Base-by-base conservation (phyloP, 2,888 invertebrate species). In the Andrena fulva region DNA sequence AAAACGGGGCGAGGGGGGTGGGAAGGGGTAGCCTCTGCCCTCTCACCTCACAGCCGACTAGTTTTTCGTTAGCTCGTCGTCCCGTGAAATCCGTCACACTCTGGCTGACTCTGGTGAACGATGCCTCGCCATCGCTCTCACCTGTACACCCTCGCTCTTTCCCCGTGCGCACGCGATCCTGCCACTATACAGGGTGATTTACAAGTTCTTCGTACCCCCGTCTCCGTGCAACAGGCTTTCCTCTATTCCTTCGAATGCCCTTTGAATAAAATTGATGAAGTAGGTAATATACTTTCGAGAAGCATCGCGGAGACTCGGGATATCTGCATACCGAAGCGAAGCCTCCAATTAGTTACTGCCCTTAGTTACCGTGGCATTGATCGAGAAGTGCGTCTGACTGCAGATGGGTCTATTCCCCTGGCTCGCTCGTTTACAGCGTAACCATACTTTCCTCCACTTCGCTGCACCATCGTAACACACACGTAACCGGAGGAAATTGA, bases 1-100 rank as follows among this genome's bases (percentile, higher is more conserved):
- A 12, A 60, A 72, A 78, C 66, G 56, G 42, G 59, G 20, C 29
- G 81, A 62, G 20, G 31, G 72, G 66, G 42, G 54, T 12, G 54
- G 8, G 10, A 79, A 72, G 66, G 73, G 72, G 67, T 82, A 86
- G 89, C 87, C 87, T 90, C 88, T 90, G 90, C 90, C 89, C 90
- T 91, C 90, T 90, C 91, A 89, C 89, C 90, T 92, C 90, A 92
- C 92, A 92, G 90, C 91, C 91, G 92, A 92, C 91, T 92, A 92
- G 92, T 92, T 92, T 92, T 92, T 92, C 92, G 92, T 92, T 92
- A 92, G 92, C 91, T 91, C 91, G 91, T 87, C 91, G 90, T 92
- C 91, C 92, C 92, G 92, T 92, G 90, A 92, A 92, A 92, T 92
- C 92, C 87, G 91, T 92, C 92, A 91, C 91, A 91, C 90, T 86